Evolutionary conservation across 2,113 vertebrate genomes (phyloP), one percentile per base, ranked within the genome.

Genomic region (Pontoporia blainvillei): DNA sequence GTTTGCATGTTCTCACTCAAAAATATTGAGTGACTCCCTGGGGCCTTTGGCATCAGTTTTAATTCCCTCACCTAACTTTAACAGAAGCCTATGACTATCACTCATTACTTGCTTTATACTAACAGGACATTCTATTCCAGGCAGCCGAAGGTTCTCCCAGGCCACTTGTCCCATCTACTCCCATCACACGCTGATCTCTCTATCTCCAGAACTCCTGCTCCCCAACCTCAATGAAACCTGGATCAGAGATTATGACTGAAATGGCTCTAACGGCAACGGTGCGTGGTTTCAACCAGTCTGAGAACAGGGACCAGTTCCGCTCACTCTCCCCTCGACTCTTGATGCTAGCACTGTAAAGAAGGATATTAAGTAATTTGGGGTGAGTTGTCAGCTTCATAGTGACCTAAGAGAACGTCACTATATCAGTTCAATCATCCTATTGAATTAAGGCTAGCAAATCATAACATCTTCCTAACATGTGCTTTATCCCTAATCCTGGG

Each of bases 31-130:
- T 44, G 44, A 36, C 52, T 97, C 86, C 52, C 10, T 76, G 41
- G 61, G 46, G 85, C 39, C 81, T 61, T 67, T 97, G 96, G 31
- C 31, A 88, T 67, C 39, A 71, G 73, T 88, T 86, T 94, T 46
- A 90, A 79, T n/a, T 39, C 52, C 20, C 8, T 25, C 34, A 78
- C 18, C 46, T 41, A 85, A 69, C 34, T 91, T 78, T 62, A 66
- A 76, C 46, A 41, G 61, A 94, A 83, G 71, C 41, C 82, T 71
- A 3, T 44, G 54, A 79, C 62, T 44, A 36, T 88, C 52, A 85
- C 34, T 81, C 54, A 71, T 62, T 88, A 25, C 79, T 67, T 13
- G 11, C 62, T 95, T 75, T 71, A 95, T 15, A 49, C 17, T 71
- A 62, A 88, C 18, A 62, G 21, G 83, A 12, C 21, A 31, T 85